A percentile compares a stretch with the other conserved stretches of the same genome.
phyloP scores from a whole-genome alignment of 2,888 invertebrate species.

The Hyppa rectilinea region DNA sequence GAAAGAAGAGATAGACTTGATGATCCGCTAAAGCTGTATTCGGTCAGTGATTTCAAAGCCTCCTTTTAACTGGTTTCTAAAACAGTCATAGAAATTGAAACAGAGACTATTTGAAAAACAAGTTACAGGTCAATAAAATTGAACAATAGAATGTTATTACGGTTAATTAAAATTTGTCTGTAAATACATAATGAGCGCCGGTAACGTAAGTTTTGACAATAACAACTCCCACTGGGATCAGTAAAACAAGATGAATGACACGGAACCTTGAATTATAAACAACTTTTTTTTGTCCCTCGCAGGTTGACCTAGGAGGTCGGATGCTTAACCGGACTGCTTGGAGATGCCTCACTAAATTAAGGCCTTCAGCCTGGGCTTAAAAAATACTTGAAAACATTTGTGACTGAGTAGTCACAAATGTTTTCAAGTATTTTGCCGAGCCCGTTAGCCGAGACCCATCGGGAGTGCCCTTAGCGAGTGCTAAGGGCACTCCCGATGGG shows the following conservation, averaged over 20 bases:
- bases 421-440: too few species aligned
- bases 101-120: background rate
- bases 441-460: too few species aligned
- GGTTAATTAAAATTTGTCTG: constrained; percentile 11
- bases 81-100: background rate
- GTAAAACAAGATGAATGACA: constrained; percentile 21
- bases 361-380: too few species aligned
- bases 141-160: constrained; percentile 34
- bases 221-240: constrained; percentile 27
- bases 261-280: background rate
- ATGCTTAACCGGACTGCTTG: too few species aligned
- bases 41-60: background rate
- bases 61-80: background rate
- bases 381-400: too few species aligned
- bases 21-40: background rate
- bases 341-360: too few species aligned
- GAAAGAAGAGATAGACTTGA: background rate
- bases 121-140: constrained; percentile 7
- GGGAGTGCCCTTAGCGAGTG: too few species aligned
- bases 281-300: too few species aligned
- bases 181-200: constrained; percentile 18
- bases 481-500: too few species aligned
- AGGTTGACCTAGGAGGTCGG: too few species aligned
- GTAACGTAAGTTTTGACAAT: constrained; percentile 4
- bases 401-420: too few species aligned